These are phyloP conservation scores for Coregonus sp. DNA, from an alignment of 2,797 vertebrate species.

Conservation along the genomic window DNA sequence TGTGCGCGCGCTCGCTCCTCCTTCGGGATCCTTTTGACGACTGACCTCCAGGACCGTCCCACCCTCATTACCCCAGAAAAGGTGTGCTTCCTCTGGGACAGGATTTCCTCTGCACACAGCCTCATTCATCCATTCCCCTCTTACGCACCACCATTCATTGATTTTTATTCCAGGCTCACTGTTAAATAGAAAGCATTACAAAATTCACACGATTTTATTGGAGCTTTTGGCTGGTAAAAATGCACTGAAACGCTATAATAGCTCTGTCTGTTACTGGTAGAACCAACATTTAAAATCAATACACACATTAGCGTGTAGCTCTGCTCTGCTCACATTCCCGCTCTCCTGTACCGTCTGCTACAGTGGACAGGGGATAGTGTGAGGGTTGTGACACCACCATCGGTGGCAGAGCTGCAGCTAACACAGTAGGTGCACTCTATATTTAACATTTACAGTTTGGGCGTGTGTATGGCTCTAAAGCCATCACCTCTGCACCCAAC, in stretches of 20 bases:
- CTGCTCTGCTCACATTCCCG: neutral
- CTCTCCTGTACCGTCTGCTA: neutral
- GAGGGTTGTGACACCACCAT: neutral
- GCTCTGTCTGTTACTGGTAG: neutral
- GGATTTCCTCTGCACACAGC: neutral
- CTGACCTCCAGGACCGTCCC: constrained; percentile 7
- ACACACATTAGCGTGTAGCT: neutral
- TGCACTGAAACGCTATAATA: neutral
- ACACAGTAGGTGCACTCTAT: neutral
- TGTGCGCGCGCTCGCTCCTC: neutral
- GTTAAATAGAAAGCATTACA: neutral
- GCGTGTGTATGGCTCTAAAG: too few relatives aligned
- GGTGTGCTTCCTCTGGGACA: neutral
- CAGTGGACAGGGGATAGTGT: neutral
- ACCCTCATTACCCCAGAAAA: constrained; percentile 7
- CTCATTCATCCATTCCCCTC: neutral
- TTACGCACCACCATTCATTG: neutral
- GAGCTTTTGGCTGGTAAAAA: neutral
- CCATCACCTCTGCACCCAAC: neutral
- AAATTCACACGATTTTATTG: neutral
- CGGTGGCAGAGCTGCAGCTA: constrained; percentile 2
- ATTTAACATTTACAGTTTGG: neutral
- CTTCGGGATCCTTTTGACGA: neutral
- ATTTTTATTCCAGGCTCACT: constrained; percentile 1
- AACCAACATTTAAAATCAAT: constrained; percentile 6